Evolutionary conservation across 1,140 invertebrate species (phyloP).

Genomic region (Cydia pomonella): DNA sequence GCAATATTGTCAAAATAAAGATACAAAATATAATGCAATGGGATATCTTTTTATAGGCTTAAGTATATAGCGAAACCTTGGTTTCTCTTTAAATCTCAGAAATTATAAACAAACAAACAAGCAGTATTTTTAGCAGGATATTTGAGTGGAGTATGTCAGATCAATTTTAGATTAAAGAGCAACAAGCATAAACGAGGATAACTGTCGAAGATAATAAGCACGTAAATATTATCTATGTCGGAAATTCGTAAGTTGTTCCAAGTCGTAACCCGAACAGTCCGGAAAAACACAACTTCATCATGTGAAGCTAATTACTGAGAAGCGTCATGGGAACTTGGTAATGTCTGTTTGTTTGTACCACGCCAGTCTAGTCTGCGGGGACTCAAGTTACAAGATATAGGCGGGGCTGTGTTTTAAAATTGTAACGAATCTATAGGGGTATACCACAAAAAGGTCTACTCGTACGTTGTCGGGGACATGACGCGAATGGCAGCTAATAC

Average conservation of each 20-base stretch:
- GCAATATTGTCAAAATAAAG: too few relatives aligned
- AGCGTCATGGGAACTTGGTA: conserved; percentile 28
- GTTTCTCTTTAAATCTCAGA: too few relatives aligned
- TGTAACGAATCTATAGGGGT: not conserved
- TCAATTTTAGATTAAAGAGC: not conserved
- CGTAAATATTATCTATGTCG: not conserved
- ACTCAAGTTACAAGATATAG: not conserved
- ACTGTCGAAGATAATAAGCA: not conserved
- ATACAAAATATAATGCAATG: too few relatives aligned
- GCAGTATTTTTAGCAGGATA: not conserved
- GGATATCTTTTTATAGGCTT: too few relatives aligned
- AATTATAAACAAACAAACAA: not conserved
- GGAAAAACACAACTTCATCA: conserved; percentile 7
- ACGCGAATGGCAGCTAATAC: too few relatives aligned
- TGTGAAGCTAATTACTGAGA: conserved; percentile 19
- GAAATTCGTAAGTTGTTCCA: conserved; percentile 1
- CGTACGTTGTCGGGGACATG: too few relatives aligned
- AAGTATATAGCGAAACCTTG: too few relatives aligned
- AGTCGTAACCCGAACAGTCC: not conserved
- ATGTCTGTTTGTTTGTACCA: conserved; percentile 23
- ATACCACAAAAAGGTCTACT: too few relatives aligned
- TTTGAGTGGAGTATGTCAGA: not conserved
- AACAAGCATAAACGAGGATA: not conserved
- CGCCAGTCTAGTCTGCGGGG: not conserved
- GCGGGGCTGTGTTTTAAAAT: not conserved